A percentile compares a stretch with the other conserved stretches of the same genome.
These are phyloP conservation scores for Melitaea cinxia DNA, from an alignment of 1,140 invertebrate species.

Conservation along the genomic window DNA sequence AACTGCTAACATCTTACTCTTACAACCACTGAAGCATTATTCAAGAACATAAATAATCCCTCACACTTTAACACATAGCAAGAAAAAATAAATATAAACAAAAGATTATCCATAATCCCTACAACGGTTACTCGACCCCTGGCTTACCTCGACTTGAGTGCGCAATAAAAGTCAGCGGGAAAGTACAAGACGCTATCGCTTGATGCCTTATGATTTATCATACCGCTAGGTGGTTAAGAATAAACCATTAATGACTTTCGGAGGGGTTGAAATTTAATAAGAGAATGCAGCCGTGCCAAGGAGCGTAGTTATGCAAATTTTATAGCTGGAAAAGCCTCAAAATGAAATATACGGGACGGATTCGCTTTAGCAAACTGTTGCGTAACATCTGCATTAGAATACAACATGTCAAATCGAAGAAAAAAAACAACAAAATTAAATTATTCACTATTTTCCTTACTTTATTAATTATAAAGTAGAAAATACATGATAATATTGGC, in stretches of 20 bases:
- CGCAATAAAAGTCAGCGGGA: conserved; percentile 68
- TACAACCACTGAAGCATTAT: not conserved
- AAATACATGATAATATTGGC: too few species aligned
- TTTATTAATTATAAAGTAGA: too few species aligned
- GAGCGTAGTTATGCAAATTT: conserved; percentile 81
- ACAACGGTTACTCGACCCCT: conserved; percentile 38
- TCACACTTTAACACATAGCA: conserved; percentile 3
- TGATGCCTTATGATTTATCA: conserved; percentile 75
- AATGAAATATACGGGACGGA: conserved; percentile 47
- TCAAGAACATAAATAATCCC: not conserved
- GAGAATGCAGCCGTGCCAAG: conserved; percentile 67
- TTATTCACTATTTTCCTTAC: too few species aligned
- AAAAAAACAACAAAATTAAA: not conserved
- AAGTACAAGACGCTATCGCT: conserved; percentile 50
- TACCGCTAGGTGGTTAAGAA: conserved; percentile 63
- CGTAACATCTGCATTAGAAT: not conserved
- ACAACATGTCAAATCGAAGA: not conserved
- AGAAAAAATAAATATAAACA: conserved; percentile 58
- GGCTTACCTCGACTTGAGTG: conserved; percentile 61
- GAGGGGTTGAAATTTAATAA: conserved; percentile 80
- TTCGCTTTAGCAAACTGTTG: conserved; percentile 19
- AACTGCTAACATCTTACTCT: not conserved
- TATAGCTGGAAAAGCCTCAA: conserved; percentile 74
- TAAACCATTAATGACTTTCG: conserved; percentile 78
- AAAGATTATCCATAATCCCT: conserved; percentile 65